phyloP scores from a whole-genome alignment of 2,888 invertebrate genomes.

The Tetanocera ferruginea region DNA sequence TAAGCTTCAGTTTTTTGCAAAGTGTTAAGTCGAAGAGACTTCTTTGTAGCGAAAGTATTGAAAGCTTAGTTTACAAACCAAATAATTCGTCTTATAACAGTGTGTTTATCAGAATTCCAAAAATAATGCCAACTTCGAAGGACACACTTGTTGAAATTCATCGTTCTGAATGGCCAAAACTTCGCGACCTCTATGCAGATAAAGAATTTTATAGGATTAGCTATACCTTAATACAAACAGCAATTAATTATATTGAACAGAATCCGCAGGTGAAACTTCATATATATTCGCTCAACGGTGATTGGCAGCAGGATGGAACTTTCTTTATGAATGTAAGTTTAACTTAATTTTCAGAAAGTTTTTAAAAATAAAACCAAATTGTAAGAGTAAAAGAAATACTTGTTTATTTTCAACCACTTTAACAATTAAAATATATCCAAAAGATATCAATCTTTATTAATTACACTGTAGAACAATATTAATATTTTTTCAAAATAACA shows the following conservation, averaged over 20 bases:
- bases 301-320: constrained; percentile 65
- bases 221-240: constrained; percentile 54
- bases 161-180: constrained; percentile 45
- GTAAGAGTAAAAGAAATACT: too few relatives aligned
- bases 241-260: constrained; percentile 55
- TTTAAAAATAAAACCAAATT: too few relatives aligned
- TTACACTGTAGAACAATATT: too few relatives aligned
- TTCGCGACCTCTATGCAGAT: constrained; percentile 52
- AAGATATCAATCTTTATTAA: too few relatives aligned
- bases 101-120: not conserved
- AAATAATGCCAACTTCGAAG: not conserved
- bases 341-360: constrained; percentile 30
- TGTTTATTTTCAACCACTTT: too few relatives aligned
- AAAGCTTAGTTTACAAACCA: not conserved
- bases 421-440: too few relatives aligned
- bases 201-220: constrained; percentile 46
- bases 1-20: not conserved
- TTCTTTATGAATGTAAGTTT: constrained; percentile 60
- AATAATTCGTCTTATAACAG: not conserved
- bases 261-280: constrained; percentile 50
- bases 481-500: too few relatives aligned
- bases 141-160: constrained; percentile 48
- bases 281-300: constrained; percentile 60
- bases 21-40: too few relatives aligned
- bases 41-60: too few relatives aligned